Evolutionary conservation across 2,113 vertebrate genomes (phyloP).

Genomic region (Cyprichromis sp.): DNA sequence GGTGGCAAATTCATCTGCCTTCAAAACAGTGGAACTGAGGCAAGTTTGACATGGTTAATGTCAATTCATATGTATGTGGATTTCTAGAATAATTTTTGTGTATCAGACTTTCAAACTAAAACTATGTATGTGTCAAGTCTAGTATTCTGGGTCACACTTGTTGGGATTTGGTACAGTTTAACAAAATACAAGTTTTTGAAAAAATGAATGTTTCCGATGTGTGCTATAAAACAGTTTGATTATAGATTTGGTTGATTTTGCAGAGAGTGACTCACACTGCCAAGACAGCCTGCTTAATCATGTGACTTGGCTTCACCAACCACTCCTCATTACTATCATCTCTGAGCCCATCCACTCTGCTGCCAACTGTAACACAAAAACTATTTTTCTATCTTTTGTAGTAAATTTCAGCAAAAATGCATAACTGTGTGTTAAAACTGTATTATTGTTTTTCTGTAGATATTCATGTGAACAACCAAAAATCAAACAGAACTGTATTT

Average conservation of each 20-base stretch:
- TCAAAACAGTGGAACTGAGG: conserved; percentile 82
- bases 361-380: conserved; percentile 58
- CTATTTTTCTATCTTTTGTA: conserved; percentile 64
- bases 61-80: neutral
- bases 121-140: neutral
- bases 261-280: conserved; percentile 66
- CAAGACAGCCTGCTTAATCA: conserved; percentile 75
- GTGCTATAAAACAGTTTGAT: neutral
- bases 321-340: neutral
- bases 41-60: conserved; percentile 23
- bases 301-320: conserved; percentile 68
- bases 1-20: conserved; percentile 88
- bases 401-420: conserved; percentile 24
- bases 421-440: neutral
- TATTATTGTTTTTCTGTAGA: neutral
- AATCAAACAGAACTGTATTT: neutral
- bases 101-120: neutral
- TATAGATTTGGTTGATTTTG: neutral
- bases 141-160: neutral
- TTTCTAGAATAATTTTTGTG: neutral
- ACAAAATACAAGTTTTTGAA: neutral
- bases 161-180: neutral
- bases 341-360: conserved; percentile 35
- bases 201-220: rapidly evolving
- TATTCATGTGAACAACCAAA: neutral